These are phyloP conservation scores for Xiphophorus birchmanni DNA, from an alignment of 2,797 vertebrate species.

Conservation along the genomic window DNA sequence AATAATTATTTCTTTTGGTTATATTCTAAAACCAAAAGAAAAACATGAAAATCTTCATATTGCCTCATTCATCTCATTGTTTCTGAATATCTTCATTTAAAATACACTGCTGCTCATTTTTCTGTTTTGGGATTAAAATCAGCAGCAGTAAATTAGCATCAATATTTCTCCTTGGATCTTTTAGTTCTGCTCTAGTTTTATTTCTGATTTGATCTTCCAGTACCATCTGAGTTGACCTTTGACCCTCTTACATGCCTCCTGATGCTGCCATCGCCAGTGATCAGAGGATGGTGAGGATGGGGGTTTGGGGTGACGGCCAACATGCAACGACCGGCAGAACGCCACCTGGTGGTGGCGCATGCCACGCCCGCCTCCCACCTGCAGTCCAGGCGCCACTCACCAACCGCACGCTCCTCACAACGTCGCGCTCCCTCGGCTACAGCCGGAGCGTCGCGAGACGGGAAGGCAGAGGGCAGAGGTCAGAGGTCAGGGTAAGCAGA, in stretches of 20 bases:
- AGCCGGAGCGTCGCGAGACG: slow-evolving; percentile 85
- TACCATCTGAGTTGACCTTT: not conserved
- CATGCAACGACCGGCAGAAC: slow-evolving; percentile 71
- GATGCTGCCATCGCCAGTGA: slow-evolving; percentile 22
- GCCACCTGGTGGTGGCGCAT: slow-evolving; percentile 62
- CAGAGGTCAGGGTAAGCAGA: slow-evolving; percentile 77
- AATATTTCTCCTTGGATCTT: not conserved
- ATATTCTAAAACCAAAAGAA: too few relatives aligned
- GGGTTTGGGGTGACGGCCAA: slow-evolving; percentile 71
- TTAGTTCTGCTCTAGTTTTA: not conserved
- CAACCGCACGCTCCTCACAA: slow-evolving; percentile 94
- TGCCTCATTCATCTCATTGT: not conserved
- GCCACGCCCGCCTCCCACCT: slow-evolving; percentile 60
- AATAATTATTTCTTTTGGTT: too few relatives aligned
- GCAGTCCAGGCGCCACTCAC: slow-evolving; percentile 83
- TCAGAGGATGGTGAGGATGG: slow-evolving; percentile 33
- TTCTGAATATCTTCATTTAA: not conserved
- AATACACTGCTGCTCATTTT: too few relatives aligned
- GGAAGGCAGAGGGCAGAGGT: slow-evolving; percentile 77
- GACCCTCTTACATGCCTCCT: not conserved
- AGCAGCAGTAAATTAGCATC: not conserved
- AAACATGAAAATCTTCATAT: not conserved
- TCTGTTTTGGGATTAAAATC: not conserved
- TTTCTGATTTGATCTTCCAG: not conserved
- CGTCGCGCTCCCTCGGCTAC: slow-evolving; percentile 95